Conservation (phyloP, 2,113 vertebrate genomes). For the Genyomyrus donnyi region DNA sequence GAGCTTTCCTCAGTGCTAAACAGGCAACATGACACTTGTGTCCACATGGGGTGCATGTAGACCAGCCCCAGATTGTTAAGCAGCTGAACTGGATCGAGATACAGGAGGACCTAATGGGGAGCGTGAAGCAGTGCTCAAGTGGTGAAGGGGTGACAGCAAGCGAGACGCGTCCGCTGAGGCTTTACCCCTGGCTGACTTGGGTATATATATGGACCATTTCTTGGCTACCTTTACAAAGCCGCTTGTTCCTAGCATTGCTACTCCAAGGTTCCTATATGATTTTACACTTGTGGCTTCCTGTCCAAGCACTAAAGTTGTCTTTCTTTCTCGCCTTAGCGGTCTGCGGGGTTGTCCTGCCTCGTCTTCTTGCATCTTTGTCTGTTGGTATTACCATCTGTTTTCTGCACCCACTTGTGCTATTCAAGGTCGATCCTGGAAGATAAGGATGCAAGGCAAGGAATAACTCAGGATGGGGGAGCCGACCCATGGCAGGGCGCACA, state of each 20-base stretch:
- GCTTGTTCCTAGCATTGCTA: neutral
- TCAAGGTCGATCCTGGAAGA: neutral
- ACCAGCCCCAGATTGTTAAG: neutral
- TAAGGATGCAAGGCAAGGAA: neutral
- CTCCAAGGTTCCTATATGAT: neutral
- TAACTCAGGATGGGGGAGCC: neutral
- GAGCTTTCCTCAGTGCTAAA: neutral
- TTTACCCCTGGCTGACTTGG: neutral
- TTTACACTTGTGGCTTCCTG: neutral
- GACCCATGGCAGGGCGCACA: neutral
- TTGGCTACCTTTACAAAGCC: neutral
- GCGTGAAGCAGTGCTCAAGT: neutral
- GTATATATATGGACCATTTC: neutral
- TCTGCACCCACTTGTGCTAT: neutral
- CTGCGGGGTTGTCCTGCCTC: neutral
- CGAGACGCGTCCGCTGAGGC: neutral
- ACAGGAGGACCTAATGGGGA: neutral
- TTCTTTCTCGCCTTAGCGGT: neutral
- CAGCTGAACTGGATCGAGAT: neutral
- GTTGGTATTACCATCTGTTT: neutral
- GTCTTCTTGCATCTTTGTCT: neutral
- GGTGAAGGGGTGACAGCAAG: neutral
- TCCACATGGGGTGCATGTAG: neutral
- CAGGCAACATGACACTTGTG: neutral
- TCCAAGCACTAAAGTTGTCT: neutral